These are phyloP conservation scores for Rallus limicola DNA, from an alignment of 2,113 vertebrate species.

Conservation along the genomic window DNA sequence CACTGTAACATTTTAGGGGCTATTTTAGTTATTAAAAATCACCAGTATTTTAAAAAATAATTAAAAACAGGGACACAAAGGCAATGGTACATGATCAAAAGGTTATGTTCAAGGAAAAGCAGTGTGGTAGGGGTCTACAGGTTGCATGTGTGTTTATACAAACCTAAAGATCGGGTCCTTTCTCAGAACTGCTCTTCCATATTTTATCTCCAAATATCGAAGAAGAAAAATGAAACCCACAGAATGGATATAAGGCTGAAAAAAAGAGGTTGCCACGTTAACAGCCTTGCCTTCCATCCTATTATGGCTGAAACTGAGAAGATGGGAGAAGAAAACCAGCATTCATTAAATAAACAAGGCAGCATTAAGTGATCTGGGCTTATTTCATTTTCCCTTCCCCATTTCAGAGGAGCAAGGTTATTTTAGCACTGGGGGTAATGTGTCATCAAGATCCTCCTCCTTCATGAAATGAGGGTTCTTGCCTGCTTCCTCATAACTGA, in stretches of 20 bases:
- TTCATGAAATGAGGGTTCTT: neutral
- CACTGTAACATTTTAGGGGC: neutral
- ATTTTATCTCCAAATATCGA: conserved; percentile 80
- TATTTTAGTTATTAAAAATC: neutral
- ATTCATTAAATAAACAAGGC: neutral
- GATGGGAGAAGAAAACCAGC: neutral
- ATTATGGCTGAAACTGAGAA: neutral
- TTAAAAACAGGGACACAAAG: neutral
- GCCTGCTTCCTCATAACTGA: neutral
- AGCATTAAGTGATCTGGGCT: neutral
- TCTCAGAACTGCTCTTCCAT: conserved; percentile 77
- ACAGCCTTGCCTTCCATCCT: neutral
- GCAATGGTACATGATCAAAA: neutral
- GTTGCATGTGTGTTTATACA: neutral
- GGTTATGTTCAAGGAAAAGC: neutral
- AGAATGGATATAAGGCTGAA: conserved; percentile 84
- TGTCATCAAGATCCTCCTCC: neutral
- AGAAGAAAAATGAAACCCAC: conserved; percentile 79
- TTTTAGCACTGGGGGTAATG: neutral
- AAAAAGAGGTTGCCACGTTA: neutral
- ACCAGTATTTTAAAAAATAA: neutral
- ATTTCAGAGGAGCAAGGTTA: neutral
- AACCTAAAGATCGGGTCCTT: conserved; percentile 84
- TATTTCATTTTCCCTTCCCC: neutral
- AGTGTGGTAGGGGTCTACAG: neutral